Evolutionary conservation across 2,888 invertebrate genomes (phyloP).

Genomic region (Salpingus planirostris): DNA sequence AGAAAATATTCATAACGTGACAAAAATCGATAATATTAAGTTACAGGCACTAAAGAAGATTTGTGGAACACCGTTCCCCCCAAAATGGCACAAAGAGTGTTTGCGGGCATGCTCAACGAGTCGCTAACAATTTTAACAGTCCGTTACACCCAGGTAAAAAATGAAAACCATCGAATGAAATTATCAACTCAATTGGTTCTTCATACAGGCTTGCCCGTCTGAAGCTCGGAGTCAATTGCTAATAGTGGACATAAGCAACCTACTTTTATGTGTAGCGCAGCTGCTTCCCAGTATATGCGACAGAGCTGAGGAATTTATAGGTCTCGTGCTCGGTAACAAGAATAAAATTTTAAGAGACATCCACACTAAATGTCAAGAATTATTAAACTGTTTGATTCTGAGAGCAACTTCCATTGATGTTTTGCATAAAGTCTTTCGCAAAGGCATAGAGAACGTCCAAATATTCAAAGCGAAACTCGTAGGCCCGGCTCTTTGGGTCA

Average conservation of each 20-base stretch:
- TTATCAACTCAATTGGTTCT: no score
- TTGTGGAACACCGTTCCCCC: conserved; percentile 85
- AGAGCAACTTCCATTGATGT: conserved; percentile 68
- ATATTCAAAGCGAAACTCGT: conserved; percentile 47
- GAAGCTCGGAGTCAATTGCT: conserved; percentile 49
- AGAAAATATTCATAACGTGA: background rate
- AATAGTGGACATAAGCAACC: conserved; percentile 67
- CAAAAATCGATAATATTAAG: background rate
- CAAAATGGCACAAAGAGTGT: conserved; percentile 76
- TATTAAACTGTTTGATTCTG: conserved; percentile 64
- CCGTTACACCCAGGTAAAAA: conserved; percentile 60
- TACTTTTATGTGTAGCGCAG: conserved; percentile 66
- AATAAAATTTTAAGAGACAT: conserved; percentile 69
- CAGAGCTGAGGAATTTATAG: conserved; percentile 53
- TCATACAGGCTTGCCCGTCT: conserved; percentile 58
- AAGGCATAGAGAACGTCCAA: conserved; percentile 48
- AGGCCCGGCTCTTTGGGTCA: conserved; percentile 59
- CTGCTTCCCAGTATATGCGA: conserved; percentile 61
- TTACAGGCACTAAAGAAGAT: conserved; percentile 64
- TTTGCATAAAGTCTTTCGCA: conserved; percentile 61
- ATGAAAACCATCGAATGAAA: conserved; percentile 3
- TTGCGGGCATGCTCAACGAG: conserved; percentile 79
- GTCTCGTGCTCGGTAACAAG: conserved; percentile 49
- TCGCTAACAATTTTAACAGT: conserved; percentile 72
- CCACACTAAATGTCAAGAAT: conserved; percentile 73